phyloP scores from a whole-genome alignment of 2,113 vertebrate genomes.

The Tupaia tana region DNA sequence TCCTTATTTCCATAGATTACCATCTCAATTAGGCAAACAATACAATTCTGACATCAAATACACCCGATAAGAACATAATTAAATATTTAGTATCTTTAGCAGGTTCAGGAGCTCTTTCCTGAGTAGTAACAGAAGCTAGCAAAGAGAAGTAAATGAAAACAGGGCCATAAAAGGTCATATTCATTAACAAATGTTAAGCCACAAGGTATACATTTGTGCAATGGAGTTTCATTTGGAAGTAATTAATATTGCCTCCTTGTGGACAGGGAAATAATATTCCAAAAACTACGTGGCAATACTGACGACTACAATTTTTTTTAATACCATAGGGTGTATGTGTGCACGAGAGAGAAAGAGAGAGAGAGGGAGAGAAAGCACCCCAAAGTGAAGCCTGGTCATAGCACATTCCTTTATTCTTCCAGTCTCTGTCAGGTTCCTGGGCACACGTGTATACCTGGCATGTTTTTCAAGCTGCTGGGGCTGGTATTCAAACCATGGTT shows the following conservation, averaged over 20 bases:
- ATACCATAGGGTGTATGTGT: not conserved
- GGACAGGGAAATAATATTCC: not conserved
- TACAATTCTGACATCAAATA: slow-evolving; percentile 78
- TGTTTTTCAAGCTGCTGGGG: no score
- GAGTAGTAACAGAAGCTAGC: slow-evolving; percentile 13
- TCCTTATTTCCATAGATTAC: slow-evolving; percentile 64
- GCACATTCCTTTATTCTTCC: no score
- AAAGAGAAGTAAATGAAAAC: slow-evolving; percentile 30
- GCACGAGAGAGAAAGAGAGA: no score
- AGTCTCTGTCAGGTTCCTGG: no score
- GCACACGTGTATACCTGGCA: no score
- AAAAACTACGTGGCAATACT: not conserved
- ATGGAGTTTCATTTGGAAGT: not conserved
- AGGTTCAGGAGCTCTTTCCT: slow-evolving; percentile 57
- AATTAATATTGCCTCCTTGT: slow-evolving; percentile 26
- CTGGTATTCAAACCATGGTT: no score
- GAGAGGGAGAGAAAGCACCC: no score
- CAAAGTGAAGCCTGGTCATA: no score
- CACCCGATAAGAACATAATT: slow-evolving; percentile 75
- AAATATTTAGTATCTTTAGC: slow-evolving; percentile 74
- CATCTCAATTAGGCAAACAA: slow-evolving; percentile 65
- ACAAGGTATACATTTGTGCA: not conserved
- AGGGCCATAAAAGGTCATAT: not conserved
- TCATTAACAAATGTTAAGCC: not conserved
- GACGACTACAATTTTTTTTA: not conserved